A percentile compares a stretch with the other conserved stretches of the same genome.
These are phyloP conservation scores for Scelioninae gen. 2 DNA, from an alignment of 2,888 invertebrate genomes.

Conservation along the genomic window DNA sequence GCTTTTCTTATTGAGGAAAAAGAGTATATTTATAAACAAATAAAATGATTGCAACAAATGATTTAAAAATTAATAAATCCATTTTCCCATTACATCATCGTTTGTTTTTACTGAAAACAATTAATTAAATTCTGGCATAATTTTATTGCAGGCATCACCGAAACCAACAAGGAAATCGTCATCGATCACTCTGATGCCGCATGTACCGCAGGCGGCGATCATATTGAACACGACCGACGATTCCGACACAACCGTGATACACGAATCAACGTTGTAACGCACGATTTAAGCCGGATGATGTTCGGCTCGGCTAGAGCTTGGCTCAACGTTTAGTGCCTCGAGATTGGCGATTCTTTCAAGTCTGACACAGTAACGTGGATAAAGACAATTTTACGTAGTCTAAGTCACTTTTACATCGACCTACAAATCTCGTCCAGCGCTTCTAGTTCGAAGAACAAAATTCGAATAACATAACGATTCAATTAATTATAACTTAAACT, in stretches of 20 bases:
- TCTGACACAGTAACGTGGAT: slow-evolving; percentile 54
- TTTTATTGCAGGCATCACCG: slow-evolving; percentile 69
- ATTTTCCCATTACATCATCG: too few relatives aligned
- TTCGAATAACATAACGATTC: slow-evolving; percentile 2
- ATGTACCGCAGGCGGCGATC: slow-evolving; percentile 67
- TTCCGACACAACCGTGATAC: slow-evolving; percentile 70
- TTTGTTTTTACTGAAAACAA: too few relatives aligned
- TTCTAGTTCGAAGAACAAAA: slow-evolving; percentile 40
- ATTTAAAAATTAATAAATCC: too few relatives aligned
- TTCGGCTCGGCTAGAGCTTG: slow-evolving; percentile 63
- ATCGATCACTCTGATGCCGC: slow-evolving; percentile 71
- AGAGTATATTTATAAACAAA: too few relatives aligned
- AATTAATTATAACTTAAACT: slow-evolving; percentile 3
- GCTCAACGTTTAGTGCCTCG: slow-evolving; percentile 69
- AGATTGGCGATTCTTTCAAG: slow-evolving; percentile 62
- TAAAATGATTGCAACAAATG: background rate
- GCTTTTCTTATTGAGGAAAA: too few relatives aligned
- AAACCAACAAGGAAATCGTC: slow-evolving; percentile 72
- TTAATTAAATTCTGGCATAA: background rate
- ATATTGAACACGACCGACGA: slow-evolving; percentile 65
- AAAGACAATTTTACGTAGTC: slow-evolving; percentile 50
- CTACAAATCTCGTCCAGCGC: slow-evolving; percentile 55
- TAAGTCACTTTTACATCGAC: slow-evolving; percentile 57
- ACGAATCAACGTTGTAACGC: slow-evolving; percentile 74
- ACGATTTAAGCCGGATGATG: slow-evolving; percentile 69